Evolutionary conservation across 92 coral and sea anemone genomes (phyloP), one percentile per base, ranked within the genome.

Genomic region (Heliopora coerulea): DNA sequence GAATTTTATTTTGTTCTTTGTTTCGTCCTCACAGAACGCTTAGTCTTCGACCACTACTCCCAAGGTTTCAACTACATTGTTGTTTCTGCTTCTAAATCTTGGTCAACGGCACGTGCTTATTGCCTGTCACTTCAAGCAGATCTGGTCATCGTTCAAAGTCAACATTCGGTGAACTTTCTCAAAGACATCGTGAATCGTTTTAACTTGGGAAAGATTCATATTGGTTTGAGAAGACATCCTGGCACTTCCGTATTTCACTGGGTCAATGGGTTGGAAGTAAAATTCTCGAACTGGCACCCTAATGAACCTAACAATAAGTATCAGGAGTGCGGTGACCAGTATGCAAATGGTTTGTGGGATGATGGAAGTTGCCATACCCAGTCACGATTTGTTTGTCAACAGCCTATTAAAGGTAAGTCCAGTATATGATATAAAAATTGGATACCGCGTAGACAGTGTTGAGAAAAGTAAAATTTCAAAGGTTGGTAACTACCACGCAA

Each of bases 391-490:
- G 18, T 63, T 63, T 63, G 70, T 37, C 70, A 63, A 21, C 70
- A 63, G 52, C 70, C 70, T 3, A 40, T 63, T 21, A n/a, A 63
- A 63, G 70, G 70, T 29, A 63, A 63, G 67, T 61, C 10, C 37
- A 21, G 27, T 24, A 17, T 13, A 56, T 23, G n/a, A 6, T 46
- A 37, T 37, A 37, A n/a, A n/a, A n/a, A n/a, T n/a, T n/a, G n/a
- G n/a, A n/a, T n/a, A n/a, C n/a, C n/a, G n/a, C n/a, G n/a, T n/a
- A n/a, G n/a, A n/a, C n/a, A n/a, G n/a, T n/a, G n/a, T n/a, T n/a
- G n/a, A n/a, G n/a, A n/a, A n/a, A n/a, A n/a, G n/a, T n/a, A n/a
- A n/a, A n/a, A n/a, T n/a, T n/a, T n/a, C n/a, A n/a, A n/a, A n/a
- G n/a, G n/a, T n/a, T n/a, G n/a, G n/a, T n/a, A n/a, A n/a, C n/a